Evolutionary conservation across 2,113 vertebrate species (phyloP).

Genomic region (Myodes glareolus): DNA sequence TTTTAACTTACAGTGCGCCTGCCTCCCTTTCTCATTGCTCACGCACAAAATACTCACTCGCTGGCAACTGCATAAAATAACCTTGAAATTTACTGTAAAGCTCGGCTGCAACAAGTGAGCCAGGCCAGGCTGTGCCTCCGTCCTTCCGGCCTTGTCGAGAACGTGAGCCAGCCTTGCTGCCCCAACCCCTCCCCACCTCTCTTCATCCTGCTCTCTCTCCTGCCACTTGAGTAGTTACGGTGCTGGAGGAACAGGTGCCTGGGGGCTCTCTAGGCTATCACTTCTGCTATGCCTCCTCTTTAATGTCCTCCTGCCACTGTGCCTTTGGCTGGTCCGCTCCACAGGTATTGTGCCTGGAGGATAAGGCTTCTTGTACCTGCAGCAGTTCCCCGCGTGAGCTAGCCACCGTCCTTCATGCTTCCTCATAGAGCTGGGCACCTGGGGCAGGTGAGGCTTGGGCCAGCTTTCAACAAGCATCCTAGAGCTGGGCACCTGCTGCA

Average conservation of each 20-base stretch:
- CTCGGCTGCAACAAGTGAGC: not conserved
- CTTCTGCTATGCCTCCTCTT: not conserved
- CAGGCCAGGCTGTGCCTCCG: not conserved
- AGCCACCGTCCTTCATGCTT: not conserved
- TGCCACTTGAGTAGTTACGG: too few species aligned
- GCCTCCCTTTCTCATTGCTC: not conserved
- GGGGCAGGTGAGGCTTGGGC: not conserved
- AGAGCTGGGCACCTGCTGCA: not conserved
- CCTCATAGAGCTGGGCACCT: not conserved
- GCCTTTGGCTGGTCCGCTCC: not conserved
- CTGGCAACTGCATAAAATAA: not conserved
- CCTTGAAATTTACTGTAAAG: not conserved
- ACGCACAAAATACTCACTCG: not conserved
- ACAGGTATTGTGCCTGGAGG: not conserved
- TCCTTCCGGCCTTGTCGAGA: not conserved
- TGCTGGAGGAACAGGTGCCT: not conserved
- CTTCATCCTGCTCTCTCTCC: too few species aligned
- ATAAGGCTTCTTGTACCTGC: not conserved
- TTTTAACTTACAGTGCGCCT: not conserved
- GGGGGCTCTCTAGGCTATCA: not conserved
- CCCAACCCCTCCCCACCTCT: too few species aligned
- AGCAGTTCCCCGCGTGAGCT: not conserved
- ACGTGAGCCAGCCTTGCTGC: not conserved
- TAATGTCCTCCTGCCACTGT: not conserved
- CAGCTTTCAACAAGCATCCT: not conserved